Percentiles rank a stretch among this genome's conserved stretches.
Conservation (phyloP, 1,140 invertebrate species). For the Diprion similis region DNA sequence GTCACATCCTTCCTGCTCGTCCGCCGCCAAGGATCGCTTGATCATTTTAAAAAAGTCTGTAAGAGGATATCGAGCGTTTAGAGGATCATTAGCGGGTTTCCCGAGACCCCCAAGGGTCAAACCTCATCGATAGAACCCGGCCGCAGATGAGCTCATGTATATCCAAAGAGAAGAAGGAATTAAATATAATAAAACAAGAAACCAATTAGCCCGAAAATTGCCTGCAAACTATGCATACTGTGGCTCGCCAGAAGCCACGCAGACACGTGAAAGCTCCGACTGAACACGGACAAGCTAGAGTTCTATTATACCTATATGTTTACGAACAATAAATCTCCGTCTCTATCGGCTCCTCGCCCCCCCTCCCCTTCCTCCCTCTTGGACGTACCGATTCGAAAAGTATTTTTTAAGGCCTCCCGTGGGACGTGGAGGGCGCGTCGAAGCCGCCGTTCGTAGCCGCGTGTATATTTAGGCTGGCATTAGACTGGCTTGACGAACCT, state of each 20-base stretch:
- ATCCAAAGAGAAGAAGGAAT: neutral
- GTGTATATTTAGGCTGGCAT: slow-evolving; percentile 47
- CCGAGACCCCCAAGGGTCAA: slow-evolving; percentile 1
- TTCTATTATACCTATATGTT: neutral
- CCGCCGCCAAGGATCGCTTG: neutral
- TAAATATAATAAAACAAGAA: neutral
- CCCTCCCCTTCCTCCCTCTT: neutral
- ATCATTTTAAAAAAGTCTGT: neutral
- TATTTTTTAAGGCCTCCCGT: neutral
- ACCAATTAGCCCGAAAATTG: neutral
- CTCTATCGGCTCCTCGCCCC: no score
- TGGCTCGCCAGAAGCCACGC: no score
- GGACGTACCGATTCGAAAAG: neutral
- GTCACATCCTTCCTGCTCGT: neutral
- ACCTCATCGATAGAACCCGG: neutral
- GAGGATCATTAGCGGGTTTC: neutral
- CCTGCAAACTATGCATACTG: neutral
- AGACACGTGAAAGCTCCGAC: no score
- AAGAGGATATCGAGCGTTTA: neutral
- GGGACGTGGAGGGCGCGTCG: neutral
- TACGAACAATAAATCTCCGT: neutral
- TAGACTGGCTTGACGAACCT: slow-evolving; percentile 25
- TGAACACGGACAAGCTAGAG: no score
- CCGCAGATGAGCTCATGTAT: neutral
- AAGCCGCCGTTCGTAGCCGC: slow-evolving; percentile 23